Conservation (phyloP, 2,113 vertebrate genomes). For the Dipodomys spectabilis region DNA sequence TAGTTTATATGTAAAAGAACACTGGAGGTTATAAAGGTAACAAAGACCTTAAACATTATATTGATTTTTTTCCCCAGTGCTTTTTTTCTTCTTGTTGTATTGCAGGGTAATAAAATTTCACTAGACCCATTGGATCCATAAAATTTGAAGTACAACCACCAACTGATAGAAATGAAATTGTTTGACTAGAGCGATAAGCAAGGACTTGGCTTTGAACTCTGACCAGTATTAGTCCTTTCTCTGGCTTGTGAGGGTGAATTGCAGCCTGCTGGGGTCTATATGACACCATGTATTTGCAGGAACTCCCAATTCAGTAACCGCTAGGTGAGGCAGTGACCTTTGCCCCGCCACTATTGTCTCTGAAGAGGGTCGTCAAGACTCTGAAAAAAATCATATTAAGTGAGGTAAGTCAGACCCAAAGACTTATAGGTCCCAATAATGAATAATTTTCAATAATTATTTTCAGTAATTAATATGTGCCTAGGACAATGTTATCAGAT, state of each 20-base stretch:
- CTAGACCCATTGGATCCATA: constrained; percentile 88
- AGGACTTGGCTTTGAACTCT: constrained; percentile 84
- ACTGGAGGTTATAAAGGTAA: constrained; percentile 83
- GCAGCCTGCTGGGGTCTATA: constrained; percentile 78
- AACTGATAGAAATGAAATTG: constrained; percentile 87
- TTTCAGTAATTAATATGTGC: too few relatives aligned
- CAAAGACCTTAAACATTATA: constrained; percentile 82
- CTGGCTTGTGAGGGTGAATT: constrained; percentile 81
- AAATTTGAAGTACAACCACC: constrained; percentile 82
- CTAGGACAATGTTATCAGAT: too few relatives aligned
- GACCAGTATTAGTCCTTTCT: constrained; percentile 82
- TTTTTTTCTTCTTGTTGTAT: constrained; percentile 86
- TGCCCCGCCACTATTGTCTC: constrained; percentile 63
- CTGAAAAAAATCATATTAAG: too few relatives aligned
- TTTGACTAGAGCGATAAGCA: constrained; percentile 86
- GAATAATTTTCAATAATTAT: too few relatives aligned
- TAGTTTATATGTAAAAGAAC: constrained; percentile 82
- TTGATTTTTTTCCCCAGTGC: constrained; percentile 80
- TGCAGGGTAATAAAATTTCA: constrained; percentile 88
- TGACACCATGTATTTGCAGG: constrained; percentile 75
- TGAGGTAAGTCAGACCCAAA: too few relatives aligned
- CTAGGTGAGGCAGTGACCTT: constrained; percentile 87
- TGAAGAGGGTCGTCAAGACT: constrained; percentile 29
- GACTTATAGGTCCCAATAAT: too few relatives aligned
- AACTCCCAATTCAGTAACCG: constrained; percentile 78